Evolutionary conservation across 2,113 vertebrate genomes (phyloP).

Genomic region (Cettia cetti): DNA sequence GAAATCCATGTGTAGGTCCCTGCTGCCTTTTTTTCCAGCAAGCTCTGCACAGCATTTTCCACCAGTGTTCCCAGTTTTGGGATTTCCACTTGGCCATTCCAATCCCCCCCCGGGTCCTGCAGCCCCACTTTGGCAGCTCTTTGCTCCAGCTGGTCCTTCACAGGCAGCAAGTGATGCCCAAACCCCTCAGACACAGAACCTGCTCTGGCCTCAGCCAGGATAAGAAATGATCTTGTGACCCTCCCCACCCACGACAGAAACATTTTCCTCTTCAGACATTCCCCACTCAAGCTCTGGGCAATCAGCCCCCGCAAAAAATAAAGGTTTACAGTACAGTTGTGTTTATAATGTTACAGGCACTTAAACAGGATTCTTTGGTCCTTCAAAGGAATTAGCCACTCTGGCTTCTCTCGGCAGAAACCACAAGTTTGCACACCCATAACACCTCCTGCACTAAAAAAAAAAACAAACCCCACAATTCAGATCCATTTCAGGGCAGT

Average conservation of each 20-base stretch:
- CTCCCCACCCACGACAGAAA: neutral
- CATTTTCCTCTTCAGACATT: neutral
- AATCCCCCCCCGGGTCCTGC: neutral
- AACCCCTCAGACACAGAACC: neutral
- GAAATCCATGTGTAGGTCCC: neutral
- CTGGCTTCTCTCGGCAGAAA: constrained; percentile 59
- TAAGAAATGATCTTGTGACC: constrained; percentile 41
- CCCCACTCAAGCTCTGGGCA: constrained; percentile 38
- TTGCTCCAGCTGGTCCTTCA: neutral
- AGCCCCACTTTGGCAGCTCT: neutral
- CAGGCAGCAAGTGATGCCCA: neutral
- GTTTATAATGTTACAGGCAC: constrained; percentile 70
- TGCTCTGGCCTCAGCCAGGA: neutral
- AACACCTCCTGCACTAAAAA: constrained; percentile 27
- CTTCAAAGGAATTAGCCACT: constrained; percentile 67
- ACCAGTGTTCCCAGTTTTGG: neutral
- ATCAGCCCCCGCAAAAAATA: constrained; percentile 20
- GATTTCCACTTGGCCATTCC: neutral
- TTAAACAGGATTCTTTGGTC: constrained; percentile 73
- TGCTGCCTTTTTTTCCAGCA: neutral
- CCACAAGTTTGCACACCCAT: constrained; percentile 60
- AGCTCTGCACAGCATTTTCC: neutral
- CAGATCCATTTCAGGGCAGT: constrained; percentile 48
- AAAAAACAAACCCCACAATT: neutral
- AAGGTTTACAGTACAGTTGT: constrained; percentile 66